These are phyloP conservation scores for Drosophila tropicalis DNA, from an alignment of 1,140 invertebrate species.

Conservation along the genomic window DNA sequence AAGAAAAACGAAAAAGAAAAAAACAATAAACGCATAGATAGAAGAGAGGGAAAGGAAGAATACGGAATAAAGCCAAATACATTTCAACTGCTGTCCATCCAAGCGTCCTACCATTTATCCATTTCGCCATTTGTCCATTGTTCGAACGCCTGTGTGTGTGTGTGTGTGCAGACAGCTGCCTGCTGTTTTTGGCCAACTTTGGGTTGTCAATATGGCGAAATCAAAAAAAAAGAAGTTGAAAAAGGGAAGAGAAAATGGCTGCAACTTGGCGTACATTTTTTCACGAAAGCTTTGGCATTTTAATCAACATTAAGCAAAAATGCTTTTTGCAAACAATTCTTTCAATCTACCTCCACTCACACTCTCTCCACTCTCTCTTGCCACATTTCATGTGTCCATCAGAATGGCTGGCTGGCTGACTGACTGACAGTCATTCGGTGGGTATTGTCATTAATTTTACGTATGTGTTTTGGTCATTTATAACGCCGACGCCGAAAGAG, in stretches of 20 bases:
- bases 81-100: conserved; percentile 66
- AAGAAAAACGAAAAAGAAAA: conserved; percentile 33
- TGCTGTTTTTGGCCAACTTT: conserved; percentile 68
- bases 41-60: neutral
- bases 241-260: conserved; percentile 52
- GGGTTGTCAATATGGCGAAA: conserved; percentile 70
- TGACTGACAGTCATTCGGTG: conserved; percentile 55
- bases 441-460: conserved; percentile 73
- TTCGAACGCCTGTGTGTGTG: conserved; percentile 49
- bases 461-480: conserved; percentile 78
- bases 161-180: conserved; percentile 64
- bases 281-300: conserved; percentile 77
- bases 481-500: conserved; percentile 51
- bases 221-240: conserved; percentile 6
- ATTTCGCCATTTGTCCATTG: conserved; percentile 47
- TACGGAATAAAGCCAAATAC: conserved; percentile 39
- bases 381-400: conserved; percentile 39
- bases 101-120: conserved; percentile 63
- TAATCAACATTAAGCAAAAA: conserved; percentile 82
- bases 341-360: conserved; percentile 14
- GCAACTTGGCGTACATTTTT: conserved; percentile 67
- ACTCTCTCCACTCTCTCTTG: conserved; percentile 33
- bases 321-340: conserved; percentile 78
- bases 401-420: conserved; percentile 31
- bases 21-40: conserved; percentile 7